Base-by-base conservation (phyloP, 2,113 vertebrate genomes). In the Corythoichthys haematopterus region DNA sequence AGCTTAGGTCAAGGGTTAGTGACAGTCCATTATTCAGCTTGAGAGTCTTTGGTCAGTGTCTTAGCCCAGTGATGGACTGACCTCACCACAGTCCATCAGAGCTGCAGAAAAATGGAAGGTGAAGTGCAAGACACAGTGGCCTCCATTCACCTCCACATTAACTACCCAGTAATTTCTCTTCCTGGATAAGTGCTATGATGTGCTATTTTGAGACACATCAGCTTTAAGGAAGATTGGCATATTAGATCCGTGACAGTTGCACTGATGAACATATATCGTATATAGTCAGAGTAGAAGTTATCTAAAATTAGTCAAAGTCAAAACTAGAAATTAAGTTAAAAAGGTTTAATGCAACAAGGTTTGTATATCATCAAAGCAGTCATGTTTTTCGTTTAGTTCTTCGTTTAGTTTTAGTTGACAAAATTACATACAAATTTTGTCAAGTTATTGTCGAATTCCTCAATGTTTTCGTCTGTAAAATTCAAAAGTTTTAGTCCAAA, bases 1-100 rank as follows among this genome's bases (percentile, higher is more conserved):
- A 71, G 80, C 72, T 59, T 70, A 78, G 89, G 84, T 90, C 86
- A 81, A 68, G 64, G 90, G 87, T 88, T 72, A 85, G 71, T 62
- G 78, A 79, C 86, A 74, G 85, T 64, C 84, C 85, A 90, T 92
- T 86, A 87, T 90, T 91, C 86, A 91, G 89, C 77, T 67, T 20
- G 63, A 79, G 77, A 78, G 74, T 85, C 77, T 86, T 88, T 79
- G 83, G 80, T 69, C 73, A 74, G 72, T 65, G 84, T 72, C 75
- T 77, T 76, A 80, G 72, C 40, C 66, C 74, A 80, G 78, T 76
- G 81, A 85, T 20, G 38, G 33, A n/a, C 61, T 83, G 83, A 88
- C 87, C 85, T 76, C 43, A 13, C 69, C 69, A 69, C 70, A 76
- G 50, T 88, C 72, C 70, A 80, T 89, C 86, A 88, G n/a, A 77